Conservation (phyloP, 2,797 vertebrate species). For the Momotus momota region DNA sequence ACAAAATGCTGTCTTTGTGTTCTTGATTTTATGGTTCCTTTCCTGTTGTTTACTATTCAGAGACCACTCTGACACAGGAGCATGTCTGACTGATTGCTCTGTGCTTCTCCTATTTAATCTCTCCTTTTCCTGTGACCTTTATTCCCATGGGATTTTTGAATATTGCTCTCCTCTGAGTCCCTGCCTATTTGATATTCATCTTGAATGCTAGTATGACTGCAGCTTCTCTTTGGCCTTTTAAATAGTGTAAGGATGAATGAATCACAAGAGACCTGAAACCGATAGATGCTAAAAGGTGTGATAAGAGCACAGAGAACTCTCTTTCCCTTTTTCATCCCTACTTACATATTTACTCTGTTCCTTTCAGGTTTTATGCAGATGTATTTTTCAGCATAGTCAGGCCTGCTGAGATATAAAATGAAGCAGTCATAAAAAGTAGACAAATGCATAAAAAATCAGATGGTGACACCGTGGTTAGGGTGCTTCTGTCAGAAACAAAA, state of each 20-base stretch:
- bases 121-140: neutral
- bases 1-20: neutral
- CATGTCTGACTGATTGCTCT: constrained; percentile 2
- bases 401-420: constrained; percentile 28
- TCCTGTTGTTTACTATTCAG: neutral
- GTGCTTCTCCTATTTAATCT: neutral
- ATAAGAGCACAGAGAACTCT: neutral
- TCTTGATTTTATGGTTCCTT: neutral
- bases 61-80: neutral
- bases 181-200: constrained; percentile 14
- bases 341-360: neutral
- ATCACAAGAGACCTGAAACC: neutral
- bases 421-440: constrained; percentile 1
- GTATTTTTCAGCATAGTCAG: neutral
- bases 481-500: neutral
- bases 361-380: constrained; percentile 4
- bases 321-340: constrained; percentile 4
- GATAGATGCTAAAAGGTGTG: constrained; percentile 24
- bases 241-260: constrained; percentile 12
- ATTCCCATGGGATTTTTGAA: neutral
- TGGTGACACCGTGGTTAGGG: neutral
- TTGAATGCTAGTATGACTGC: neutral
- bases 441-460: constrained; percentile 28
- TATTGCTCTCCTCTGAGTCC: neutral
- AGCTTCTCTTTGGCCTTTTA: constrained; percentile 31